Base-by-base conservation (phyloP, 2,113 vertebrate genomes). In the Apodemus speciosus region DNA sequence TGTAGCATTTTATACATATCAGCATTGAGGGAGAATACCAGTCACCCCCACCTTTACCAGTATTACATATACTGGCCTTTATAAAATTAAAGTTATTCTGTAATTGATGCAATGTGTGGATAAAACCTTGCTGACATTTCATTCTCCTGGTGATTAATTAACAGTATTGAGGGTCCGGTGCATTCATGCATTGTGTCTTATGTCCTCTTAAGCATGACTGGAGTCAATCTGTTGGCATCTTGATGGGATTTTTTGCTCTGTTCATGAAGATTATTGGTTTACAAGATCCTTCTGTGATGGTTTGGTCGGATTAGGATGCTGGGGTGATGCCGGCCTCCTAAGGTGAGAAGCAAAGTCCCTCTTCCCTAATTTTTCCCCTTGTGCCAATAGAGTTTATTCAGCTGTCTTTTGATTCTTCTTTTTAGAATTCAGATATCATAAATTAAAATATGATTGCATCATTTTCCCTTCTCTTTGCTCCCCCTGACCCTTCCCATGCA, bases 131-230 rank as follows among this genome's bases (percentile, higher is more conserved):
- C 53, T 85, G 13, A 16, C 30, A 15, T 81, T 92, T 91, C 32
- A 92, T 85, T 88, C 90, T 85, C 35, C 43, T 60, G 58, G 18
- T 81, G 27, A 88, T 46, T 83, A 64, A 89, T 51, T 88, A 79
- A 85, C 58, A 49, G 66, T 68, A 4, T 68, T 40, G n/a, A 85
- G 8, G 38, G 79, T 60, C 49, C 40, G 18, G 21, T 23, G 27
- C 23, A 87, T 89, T 87, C 81, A 9, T 25, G 72, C 46, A 11
- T 46, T n/a, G 73, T 77, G 60, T 75, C 91, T 88, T 88, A 11
- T 92, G 32, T 4, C 81, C 81, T 27, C 66, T 75, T 27, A 83
- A 90, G 53, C 62, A 64, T 64, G n/a, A 1, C 9, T 83, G 14
- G 30, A 66, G 77, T 94, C 84, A 88, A 68, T 73, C 73, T 85